Conservation (phyloP, 2,888 invertebrate genomes). For the Troides aeacus region DNA sequence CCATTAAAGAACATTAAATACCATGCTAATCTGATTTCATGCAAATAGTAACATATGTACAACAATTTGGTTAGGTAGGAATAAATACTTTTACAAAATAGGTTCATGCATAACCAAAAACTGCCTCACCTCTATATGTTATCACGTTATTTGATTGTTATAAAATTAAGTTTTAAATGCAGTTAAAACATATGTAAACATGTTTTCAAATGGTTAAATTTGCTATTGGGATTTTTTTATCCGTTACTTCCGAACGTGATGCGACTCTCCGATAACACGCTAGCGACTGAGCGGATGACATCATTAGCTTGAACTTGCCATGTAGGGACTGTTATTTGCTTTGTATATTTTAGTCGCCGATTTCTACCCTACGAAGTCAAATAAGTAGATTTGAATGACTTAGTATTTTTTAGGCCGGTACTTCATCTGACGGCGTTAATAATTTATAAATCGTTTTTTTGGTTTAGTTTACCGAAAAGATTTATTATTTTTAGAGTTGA, state of each 20-base stretch:
- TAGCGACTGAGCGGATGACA: not conserved
- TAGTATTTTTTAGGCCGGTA: not conserved
- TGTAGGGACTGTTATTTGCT: not conserved
- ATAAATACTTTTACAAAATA: not conserved
- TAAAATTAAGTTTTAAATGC: not conserved
- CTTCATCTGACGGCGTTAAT: not conserved
- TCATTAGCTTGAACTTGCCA: not conserved
- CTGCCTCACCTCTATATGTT: not conserved
- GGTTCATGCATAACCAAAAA: not conserved
- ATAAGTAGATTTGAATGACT: not conserved
- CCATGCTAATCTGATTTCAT: not conserved
- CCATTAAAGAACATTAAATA: not conserved
- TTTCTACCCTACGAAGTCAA: not conserved
- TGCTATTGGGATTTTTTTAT: not conserved
- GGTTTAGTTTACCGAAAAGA: too few species aligned
- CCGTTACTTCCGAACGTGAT: not conserved
- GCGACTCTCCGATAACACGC: not conserved
- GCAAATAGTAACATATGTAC: not conserved
- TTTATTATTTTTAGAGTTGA: too few species aligned
- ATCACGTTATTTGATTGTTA: not conserved
- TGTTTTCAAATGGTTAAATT: not conserved
- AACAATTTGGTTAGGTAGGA: not conserved
- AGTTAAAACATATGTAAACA: not conserved
- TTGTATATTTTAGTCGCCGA: slow-evolving; percentile 43
- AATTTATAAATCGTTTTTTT: too few species aligned